Evolutionary conservation across 2,888 invertebrate genomes (phyloP).

Genomic region (Ochlodes sylvanus): DNA sequence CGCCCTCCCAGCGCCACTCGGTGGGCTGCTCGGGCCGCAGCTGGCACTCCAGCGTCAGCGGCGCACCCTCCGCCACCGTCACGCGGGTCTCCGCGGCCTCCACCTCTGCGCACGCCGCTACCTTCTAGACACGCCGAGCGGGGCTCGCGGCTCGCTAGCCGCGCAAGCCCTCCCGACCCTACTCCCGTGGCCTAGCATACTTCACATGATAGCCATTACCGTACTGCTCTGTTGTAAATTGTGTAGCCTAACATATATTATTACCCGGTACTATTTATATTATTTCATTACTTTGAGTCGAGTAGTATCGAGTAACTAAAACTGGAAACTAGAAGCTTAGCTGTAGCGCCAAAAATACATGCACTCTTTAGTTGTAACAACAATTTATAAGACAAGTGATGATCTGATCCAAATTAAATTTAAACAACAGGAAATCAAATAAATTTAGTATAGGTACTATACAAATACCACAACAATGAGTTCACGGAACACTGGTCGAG

Average conservation of each 20-base stretch:
- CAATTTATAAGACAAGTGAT: background rate
- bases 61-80: slow-evolving; percentile 65
- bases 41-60: slow-evolving; percentile 69
- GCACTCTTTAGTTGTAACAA: slow-evolving; percentile 1
- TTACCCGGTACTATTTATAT: background rate
- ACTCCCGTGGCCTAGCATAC: slow-evolving; percentile 19
- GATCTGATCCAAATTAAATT: no score
- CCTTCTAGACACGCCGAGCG: slow-evolving; percentile 14
- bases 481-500: no score
- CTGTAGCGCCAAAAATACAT: slow-evolving; percentile 20
- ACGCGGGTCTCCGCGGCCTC: slow-evolving; percentile 44
- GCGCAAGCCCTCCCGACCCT: background rate
- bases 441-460: no score
- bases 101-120: slow-evolving; percentile 48
- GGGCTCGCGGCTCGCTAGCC: background rate
- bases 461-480: no score
- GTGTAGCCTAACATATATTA: background rate
- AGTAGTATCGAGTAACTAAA: background rate
- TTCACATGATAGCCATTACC: slow-evolving; percentile 8
- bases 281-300: background rate
- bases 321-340: slow-evolving; percentile 20
- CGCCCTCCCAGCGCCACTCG: slow-evolving; percentile 56
- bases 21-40: slow-evolving; percentile 59
- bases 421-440: no score
- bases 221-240: background rate